Evolutionary conservation across 2,888 invertebrate genomes (phyloP).

Genomic region (Agrenia bidenticulata): DNA sequence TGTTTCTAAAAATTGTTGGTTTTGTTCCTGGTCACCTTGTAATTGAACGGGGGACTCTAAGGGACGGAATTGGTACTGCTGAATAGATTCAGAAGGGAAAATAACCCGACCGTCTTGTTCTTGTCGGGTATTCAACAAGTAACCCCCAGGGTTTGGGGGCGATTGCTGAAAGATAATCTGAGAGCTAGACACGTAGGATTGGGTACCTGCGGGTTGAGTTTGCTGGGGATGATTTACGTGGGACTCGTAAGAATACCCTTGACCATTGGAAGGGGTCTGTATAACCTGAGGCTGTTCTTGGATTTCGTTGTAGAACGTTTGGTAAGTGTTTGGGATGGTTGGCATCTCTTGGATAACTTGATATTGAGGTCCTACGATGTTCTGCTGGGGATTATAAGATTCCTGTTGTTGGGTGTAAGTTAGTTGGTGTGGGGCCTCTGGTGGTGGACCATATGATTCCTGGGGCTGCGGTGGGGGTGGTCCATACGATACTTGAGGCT

Average conservation of each 20-base stretch:
- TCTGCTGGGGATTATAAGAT: slow-evolving; percentile 14
- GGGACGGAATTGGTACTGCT: slow-evolving; percentile 9
- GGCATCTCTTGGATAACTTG: neutral
- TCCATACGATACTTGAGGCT: slow-evolving; percentile 19
- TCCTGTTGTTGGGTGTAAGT: neutral
- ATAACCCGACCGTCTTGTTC: neutral
- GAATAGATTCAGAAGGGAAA: slow-evolving; percentile 18
- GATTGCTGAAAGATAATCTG: too few species aligned
- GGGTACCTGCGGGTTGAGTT: too few species aligned
- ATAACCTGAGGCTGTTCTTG: neutral
- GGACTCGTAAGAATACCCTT: neutral
- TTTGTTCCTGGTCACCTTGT: neutral
- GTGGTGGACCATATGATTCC: neutral
- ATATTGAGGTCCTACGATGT: neutral
- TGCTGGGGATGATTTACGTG: neutral
- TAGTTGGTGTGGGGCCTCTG: neutral
- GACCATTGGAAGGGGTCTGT: neutral
- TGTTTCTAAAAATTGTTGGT: neutral
- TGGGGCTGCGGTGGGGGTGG: neutral
- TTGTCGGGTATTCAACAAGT: too few species aligned
- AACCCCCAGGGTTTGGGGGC: too few species aligned
- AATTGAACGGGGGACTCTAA: neutral
- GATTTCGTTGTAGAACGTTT: neutral
- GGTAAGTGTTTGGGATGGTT: neutral
- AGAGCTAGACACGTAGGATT: too few species aligned